Conservation (phyloP, 2,888 invertebrate genomes). For the Synanthedon myopaeformis region DNA sequence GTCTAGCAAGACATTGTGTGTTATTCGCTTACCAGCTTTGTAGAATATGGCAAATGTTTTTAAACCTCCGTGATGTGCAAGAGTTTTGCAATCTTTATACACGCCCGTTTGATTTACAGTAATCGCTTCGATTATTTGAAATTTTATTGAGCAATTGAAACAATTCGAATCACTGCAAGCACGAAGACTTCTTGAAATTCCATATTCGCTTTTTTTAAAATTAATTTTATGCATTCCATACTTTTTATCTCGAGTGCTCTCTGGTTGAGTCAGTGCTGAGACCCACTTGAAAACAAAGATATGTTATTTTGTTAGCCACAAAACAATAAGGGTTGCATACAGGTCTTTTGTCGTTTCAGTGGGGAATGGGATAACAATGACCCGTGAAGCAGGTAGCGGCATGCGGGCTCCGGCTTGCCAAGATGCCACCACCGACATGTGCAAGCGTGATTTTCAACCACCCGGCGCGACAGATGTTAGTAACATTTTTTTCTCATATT, state of each 20-base stretch:
- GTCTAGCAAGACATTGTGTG: constrained; percentile 4
- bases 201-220: not conserved
- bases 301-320: constrained; percentile 35
- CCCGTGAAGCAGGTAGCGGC: constrained; percentile 48
- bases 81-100: not conserved
- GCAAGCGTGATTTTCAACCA: constrained; percentile 35
- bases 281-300: constrained; percentile 33
- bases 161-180: not conserved
- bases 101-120: constrained; percentile 18
- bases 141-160: constrained; percentile 13
- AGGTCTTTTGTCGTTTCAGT: constrained; percentile 32
- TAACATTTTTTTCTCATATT: constrained; percentile 8
- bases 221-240: constrained; percentile 16
- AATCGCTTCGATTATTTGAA: constrained; percentile 14
- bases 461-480: constrained; percentile 42
- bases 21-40: constrained; percentile 32
- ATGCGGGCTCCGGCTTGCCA: constrained; percentile 39
- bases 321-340: constrained; percentile 46
- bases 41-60: constrained; percentile 16
- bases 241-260: constrained; percentile 13
- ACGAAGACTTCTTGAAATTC: not conserved
- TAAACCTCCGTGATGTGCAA: constrained; percentile 26
- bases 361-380: constrained; percentile 39
- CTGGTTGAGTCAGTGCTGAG: constrained; percentile 8
- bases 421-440: constrained; percentile 34